Evolutionary conservation across 2,797 vertebrate genomes (phyloP), one percentile per base, ranked within the genome.

Genomic region (Sebastes vulpes): DNA sequence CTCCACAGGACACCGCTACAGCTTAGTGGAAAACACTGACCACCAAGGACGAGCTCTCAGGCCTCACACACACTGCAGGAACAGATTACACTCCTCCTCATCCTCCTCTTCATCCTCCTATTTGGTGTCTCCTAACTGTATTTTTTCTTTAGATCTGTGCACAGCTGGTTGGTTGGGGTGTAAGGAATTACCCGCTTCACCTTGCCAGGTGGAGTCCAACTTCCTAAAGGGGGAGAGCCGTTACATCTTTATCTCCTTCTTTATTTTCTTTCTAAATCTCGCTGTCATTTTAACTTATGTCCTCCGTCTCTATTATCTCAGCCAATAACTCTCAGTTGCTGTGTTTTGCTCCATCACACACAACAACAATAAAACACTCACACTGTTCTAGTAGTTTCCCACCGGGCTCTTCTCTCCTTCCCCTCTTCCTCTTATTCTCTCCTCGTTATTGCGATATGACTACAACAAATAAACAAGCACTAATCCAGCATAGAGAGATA

Each of bases 101-200:
- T 29, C 53, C 58, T 59, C 64, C 20, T 26, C 28, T 10, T 58
- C 50, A 20, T 71, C 32, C 38, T 16, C 38, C 64, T 52, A 18
- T 50, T 3, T 23, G 29, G 29, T 21, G 52, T 65, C 32, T 70
- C 26, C 21, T 26, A 25, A 42, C 54, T n/a, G 8, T 64, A 12
- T 48, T 65, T 25, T 6, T 38, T 65, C n/a, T 66, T 77, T 71
- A 31, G 56, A 52, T 16, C 79, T 3, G 31, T 20, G 25, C 75
- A 66, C 83, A 89, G 82, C 77, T 72, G 82, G 54, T 52, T 64
- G 29, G 59, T 57, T 1, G 42, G 6, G 38, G 48, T 76, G 81
- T 72, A 56, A 85, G 69, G 74, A 85, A 79, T 78, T 46, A 68
- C 60, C 77, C 59, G 35, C 65, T 4, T 87, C 73, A 73, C 69